Conservation (phyloP, 1,140 invertebrate genomes). For the Babylonia areolata region DNA sequence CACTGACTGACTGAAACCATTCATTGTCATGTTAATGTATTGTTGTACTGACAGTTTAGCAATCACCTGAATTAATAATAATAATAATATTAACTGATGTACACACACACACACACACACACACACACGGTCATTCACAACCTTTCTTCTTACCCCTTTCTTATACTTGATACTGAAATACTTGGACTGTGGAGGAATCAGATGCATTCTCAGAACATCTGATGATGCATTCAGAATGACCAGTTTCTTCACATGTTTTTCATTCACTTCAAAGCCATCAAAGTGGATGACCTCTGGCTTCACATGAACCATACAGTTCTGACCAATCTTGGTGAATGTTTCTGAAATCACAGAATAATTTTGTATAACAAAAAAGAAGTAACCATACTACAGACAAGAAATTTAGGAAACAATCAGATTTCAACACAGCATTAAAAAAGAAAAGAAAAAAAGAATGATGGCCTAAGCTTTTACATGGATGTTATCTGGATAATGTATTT, state of each 20-base stretch:
- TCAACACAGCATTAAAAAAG: neutral
- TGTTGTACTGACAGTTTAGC: too few relatives aligned
- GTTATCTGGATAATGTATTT: too few relatives aligned
- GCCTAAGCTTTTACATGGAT: too few relatives aligned
- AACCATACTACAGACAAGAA: too few relatives aligned
- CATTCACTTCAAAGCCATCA: slow-evolving; percentile 72
- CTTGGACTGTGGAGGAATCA: slow-evolving; percentile 75
- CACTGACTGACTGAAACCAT: too few relatives aligned
- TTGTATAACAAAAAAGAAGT: too few relatives aligned
- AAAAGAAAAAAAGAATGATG: too few relatives aligned
- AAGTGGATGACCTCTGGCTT: slow-evolving; percentile 72
- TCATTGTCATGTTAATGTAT: too few relatives aligned
- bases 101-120: neutral
- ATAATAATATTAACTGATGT: too few relatives aligned
- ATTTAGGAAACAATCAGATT: neutral
- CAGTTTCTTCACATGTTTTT: slow-evolving; percentile 64
- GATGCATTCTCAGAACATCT: slow-evolving; percentile 73
- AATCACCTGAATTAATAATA: too few relatives aligned
- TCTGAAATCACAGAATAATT: neutral
- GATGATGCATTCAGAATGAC: slow-evolving; percentile 72
- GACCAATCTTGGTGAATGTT: slow-evolving; percentile 68
- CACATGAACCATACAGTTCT: slow-evolving; percentile 69
- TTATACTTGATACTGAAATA: slow-evolving; percentile 75
- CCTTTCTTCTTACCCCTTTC: slow-evolving; percentile 67
- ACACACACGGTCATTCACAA: neutral